These are phyloP conservation scores for Trichacis sp. DNA, from an alignment of 2,888 invertebrate species.

Conservation along the genomic window DNA sequence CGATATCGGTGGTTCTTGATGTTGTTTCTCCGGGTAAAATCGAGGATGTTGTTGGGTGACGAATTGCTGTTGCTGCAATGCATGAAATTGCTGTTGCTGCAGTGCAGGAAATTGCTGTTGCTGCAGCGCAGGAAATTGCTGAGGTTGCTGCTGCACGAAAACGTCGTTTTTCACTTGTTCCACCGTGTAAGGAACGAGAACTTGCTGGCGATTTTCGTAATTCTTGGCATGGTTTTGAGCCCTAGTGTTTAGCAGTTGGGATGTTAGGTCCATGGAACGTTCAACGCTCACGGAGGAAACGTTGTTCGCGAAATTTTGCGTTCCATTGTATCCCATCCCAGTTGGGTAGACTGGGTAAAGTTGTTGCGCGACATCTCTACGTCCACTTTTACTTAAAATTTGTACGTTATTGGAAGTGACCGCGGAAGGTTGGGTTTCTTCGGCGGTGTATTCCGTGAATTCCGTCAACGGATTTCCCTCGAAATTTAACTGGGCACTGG, in stretches of 20 bases:
- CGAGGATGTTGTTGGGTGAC: no score
- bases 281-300: conserved; percentile 10
- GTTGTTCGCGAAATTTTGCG: conserved; percentile 2
- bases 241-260: conserved; percentile 4
- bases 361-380: conserved; percentile 41
- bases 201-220: conserved; percentile 20
- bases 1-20: conserved; percentile 8
- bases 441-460: conserved; percentile 60
- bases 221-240: neutral
- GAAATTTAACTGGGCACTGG: conserved; percentile 57
- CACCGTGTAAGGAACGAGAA: neutral
- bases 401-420: conserved; percentile 41
- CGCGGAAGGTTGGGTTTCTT: conserved; percentile 54
- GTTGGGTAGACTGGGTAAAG: conserved; percentile 40
- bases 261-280: conserved; percentile 28
- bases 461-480: conserved; percentile 64
- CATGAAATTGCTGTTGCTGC: no score
- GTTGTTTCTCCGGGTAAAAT: neutral
- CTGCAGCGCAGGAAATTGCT: neutral
- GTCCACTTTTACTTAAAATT: conserved; percentile 18
- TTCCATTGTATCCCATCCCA: conserved; percentile 7
- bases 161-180: neutral
- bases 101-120: neutral
- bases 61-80: no score
- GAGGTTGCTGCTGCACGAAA: neutral